Evolutionary conservation across 2,888 invertebrate species (phyloP).

Genomic region (Micoletzkya japonica): DNA sequence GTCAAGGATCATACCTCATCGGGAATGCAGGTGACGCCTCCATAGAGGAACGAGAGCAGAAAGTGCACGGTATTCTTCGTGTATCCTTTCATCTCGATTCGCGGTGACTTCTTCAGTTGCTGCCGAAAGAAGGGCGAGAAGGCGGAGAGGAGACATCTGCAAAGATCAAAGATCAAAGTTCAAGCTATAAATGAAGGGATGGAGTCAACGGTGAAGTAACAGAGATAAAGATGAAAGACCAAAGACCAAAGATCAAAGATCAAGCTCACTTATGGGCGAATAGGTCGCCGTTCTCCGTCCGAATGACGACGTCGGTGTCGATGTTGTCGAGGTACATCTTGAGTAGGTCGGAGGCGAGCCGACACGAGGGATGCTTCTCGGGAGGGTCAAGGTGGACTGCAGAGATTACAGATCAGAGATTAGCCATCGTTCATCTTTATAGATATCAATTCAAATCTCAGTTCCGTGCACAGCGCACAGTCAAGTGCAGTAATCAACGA

Average conservation of each 20-base stretch:
- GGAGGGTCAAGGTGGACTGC: conserved; percentile 20
- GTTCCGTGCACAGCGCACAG: background rate
- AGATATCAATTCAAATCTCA: too few species aligned
- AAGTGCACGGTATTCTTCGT: conserved; percentile 85
- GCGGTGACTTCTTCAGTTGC: conserved; percentile 42
- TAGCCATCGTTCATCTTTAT: too few species aligned
- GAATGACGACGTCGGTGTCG: conserved; percentile 79
- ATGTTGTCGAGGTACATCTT: conserved; percentile 79
- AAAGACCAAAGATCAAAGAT: background rate
- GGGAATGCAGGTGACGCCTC: conserved; percentile 85
- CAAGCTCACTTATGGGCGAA: conserved; percentile 77
- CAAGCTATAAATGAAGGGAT: background rate
- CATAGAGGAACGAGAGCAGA: conserved; percentile 88
- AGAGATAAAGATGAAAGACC: background rate
- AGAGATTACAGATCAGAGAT: too few species aligned
- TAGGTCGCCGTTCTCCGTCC: conserved; percentile 81
- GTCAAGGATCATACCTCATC: conserved; percentile 75
- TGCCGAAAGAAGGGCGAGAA: conserved; percentile 88
- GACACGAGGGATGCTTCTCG: conserved; percentile 67
- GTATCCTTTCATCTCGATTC: conserved; percentile 67
- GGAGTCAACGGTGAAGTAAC: background rate
- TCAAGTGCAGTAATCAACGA: background rate
- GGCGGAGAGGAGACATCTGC: conserved; percentile 80
- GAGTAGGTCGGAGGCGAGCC: conserved; percentile 80
- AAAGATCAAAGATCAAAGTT: conserved; percentile 21